phyloP scores from a whole-genome alignment of 2,113 vertebrate species.

The Saccopteryx leptura region DNA sequence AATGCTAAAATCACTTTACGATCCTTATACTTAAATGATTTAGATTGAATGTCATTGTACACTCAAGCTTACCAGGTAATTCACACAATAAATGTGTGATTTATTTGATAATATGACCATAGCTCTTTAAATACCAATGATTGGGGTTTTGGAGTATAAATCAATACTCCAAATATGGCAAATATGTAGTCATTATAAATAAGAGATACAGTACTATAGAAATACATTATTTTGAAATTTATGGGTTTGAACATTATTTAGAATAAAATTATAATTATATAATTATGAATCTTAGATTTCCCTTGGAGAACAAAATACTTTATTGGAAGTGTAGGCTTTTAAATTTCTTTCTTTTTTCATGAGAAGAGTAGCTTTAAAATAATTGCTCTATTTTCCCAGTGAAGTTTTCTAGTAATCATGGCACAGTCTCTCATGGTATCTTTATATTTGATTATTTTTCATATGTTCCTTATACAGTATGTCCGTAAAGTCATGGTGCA shows the following conservation, averaged over 20 bases:
- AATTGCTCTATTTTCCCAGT: conserved; percentile 3
- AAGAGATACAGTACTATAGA: conserved; percentile 1
- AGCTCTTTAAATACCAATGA: conserved; percentile 72
- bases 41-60: conserved; percentile 66
- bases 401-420: neutral
- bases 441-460: conserved; percentile 13
- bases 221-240: conserved; percentile 61
- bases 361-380: neutral
- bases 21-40: conserved; percentile 58
- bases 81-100: conserved; percentile 67
- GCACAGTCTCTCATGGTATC: neutral
- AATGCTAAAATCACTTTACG: conserved; percentile 17
- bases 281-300: conserved; percentile 34
- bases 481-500: too few species aligned
- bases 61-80: conserved; percentile 67
- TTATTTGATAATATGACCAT: conserved; percentile 56
- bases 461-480: neutral
- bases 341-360: neutral
- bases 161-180: conserved; percentile 51
- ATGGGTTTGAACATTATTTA: conserved; percentile 48
- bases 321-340: neutral
- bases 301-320: neutral
- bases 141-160: conserved; percentile 11
- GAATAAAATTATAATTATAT: conserved; percentile 33
- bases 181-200: conserved; percentile 42